Base-by-base conservation (phyloP, 2,113 vertebrate genomes). In the Chaetorhynchus papuensis region DNA sequence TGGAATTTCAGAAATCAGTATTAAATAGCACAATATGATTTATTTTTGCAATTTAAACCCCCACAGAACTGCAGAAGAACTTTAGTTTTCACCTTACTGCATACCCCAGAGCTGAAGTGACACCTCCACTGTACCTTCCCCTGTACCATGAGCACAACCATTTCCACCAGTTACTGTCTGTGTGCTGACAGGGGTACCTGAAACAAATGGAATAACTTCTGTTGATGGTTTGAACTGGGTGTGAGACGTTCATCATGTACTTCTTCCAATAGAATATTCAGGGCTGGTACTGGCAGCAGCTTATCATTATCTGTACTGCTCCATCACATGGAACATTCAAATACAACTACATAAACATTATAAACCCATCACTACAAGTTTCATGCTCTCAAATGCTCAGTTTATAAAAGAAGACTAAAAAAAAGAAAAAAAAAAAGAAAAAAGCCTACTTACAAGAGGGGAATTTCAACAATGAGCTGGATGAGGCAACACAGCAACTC, bases 401-500 rank as follows among this genome's bases (percentile, higher is more conserved):
- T 45, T 90, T 53, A 74, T 7, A 42, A 6, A 30, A 57, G 10
- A 33, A 37, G 16, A 35, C 11, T 30, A 13, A 19, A 26, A 7
- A 28, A 7, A 28, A 39, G 6, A 28, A 12, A 39, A 14, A 28
- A 59, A 2, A 41, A 64, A 33, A 33, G 2, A 13, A 60, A 54
- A 57, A 81, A 59, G 10, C 6, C 15, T 76, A 99, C 99, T 99
- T 97, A 99, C 99, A 99, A 95, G 72, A 99, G 98, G 15, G 99
- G 99, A 82, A 99, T 98, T 96, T 99, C 99, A 69, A 99, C 99
- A 76, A 99, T 99, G 90, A 99, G 98, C 96, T 99, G 98, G 83
- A 99, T 98, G 70, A 99, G 98, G 97, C 99, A 99, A 94, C 98
- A 99, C 71, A 99, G 96, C 95, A 99, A 83, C 88, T 99, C 99